Conservation (phyloP, 2,888 invertebrate genomes). For the Meandrusa payeni region DNA sequence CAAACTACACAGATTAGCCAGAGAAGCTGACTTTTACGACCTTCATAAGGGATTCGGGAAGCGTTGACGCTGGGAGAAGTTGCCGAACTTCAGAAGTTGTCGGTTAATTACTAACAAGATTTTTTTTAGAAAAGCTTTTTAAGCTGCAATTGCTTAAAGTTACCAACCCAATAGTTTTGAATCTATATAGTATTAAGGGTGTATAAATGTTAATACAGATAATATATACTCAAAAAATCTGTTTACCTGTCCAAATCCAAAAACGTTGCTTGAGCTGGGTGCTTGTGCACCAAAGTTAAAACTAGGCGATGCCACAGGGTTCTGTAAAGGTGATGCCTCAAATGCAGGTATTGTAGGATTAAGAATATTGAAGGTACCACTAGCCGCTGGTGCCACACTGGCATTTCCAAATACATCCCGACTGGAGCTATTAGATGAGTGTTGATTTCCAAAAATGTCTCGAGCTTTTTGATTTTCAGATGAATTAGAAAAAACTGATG, state of each 20-base stretch:
- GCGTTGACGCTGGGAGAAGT: too few species aligned
- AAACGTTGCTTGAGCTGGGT: slow-evolving; percentile 41
- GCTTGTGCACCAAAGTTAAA: slow-evolving; percentile 53
- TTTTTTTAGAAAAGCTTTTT: too few species aligned
- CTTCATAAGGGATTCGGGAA: too few species aligned
- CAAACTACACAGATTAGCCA: too few species aligned
- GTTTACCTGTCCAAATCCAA: slow-evolving; percentile 65
- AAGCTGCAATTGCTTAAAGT: too few species aligned
- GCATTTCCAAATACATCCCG: slow-evolving; percentile 48
- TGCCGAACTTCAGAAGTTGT: too few species aligned
- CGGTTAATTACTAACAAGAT: too few species aligned
- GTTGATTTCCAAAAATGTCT: slow-evolving; percentile 46
- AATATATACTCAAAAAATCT: too few species aligned
- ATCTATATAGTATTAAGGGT: too few species aligned
- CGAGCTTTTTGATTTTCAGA: slow-evolving; percentile 37
- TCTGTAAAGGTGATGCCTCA: slow-evolving; percentile 40
- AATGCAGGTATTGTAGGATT: slow-evolving; percentile 45
- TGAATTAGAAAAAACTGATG: slow-evolving; percentile 45
- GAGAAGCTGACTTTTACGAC: too few species aligned
- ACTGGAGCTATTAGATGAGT: slow-evolving; percentile 33
- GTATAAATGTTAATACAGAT: too few species aligned
- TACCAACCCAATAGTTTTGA: too few species aligned
- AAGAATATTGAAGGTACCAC: slow-evolving; percentile 47
- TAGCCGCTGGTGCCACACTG: slow-evolving; percentile 34
- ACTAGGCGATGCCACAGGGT: slow-evolving; percentile 40